Evolutionary conservation across 2,888 invertebrate species (phyloP), one percentile per base, ranked within the genome.

Genomic region (Glaucopsyche alexis): DNA sequence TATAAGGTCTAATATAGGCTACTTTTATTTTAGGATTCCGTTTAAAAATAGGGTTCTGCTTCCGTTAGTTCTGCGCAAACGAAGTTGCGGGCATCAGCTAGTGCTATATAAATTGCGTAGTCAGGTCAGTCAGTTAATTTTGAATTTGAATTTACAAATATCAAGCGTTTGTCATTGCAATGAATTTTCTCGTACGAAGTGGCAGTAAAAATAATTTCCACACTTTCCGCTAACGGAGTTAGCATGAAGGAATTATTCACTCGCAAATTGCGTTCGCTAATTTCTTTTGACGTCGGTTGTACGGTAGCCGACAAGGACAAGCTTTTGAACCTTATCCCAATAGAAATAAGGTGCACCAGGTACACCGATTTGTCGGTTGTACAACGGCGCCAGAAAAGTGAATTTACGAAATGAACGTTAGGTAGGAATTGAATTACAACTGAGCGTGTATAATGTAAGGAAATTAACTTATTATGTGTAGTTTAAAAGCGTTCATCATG

Each of bases 361-460:
- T 19, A 11, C 14, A 8, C 40, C 16, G 42, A 19, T n/a, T n/a
- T 16, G 16, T 9, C 9, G 55, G 55, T 19, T 50, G 70, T 50
- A 64, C 19, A 49, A 66, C 50, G 40, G 19, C 50, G 42, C 13
- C n/a, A 47, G 50, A 72, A 72, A 72, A 72, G 72, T 67, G 66
- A 72, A 72, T 72, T 72, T n/a, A 50, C 50, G 16, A 72, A 72
- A 72, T 67, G 49, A 72, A 66, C 71, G 64, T 67, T 66, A 64
- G 40, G 29, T 40, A 50, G 50, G 65, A 49, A 72, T 72, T 72
- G 72, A 72, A 50, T 67, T 66, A 72, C 38, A 66, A 11, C 40
- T 66, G 9, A 13, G 42, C 66, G 40, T 13, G 66, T 72, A 47
- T 64, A 38, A 65, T 64, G 40, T 64, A 42, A 72, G 67, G 5